Conservation (phyloP, 2,888 invertebrate genomes). For the Bellardia bayeri region DNA sequence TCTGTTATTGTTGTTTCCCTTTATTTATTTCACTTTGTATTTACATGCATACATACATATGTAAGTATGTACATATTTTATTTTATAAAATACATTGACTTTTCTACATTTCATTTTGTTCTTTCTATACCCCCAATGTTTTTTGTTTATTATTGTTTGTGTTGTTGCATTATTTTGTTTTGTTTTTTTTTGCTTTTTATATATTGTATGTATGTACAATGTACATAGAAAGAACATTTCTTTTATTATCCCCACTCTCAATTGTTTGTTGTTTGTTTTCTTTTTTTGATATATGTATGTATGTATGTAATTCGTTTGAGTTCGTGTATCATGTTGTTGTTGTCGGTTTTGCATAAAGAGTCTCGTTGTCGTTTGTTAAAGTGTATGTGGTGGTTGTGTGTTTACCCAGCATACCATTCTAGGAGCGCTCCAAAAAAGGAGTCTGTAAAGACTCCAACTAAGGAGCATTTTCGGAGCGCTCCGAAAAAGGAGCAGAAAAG, state of each 20-base stretch:
- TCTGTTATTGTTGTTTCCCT: slow-evolving; percentile 33
- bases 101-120: slow-evolving; percentile 80
- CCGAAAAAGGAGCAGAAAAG: too few relatives aligned
- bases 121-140: slow-evolving; percentile 47
- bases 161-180: slow-evolving; percentile 60
- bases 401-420: too few relatives aligned
- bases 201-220: not conserved
- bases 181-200: slow-evolving; percentile 15
- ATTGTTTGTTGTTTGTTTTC: slow-evolving; percentile 21
- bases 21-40: slow-evolving; percentile 43
- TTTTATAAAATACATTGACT: slow-evolving; percentile 80
- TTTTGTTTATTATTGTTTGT: slow-evolving; percentile 69
- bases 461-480: too few relatives aligned
- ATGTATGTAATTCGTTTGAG: slow-evolving; percentile 1
- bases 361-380: slow-evolving; percentile 44
- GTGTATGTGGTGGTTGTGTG: slow-evolving; percentile 63
- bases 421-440: too few relatives aligned
- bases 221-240: not conserved
- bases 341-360: slow-evolving; percentile 46
- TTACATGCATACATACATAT: too few relatives aligned
- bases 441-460: too few relatives aligned
- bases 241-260: slow-evolving; percentile 55
- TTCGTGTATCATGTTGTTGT: slow-evolving; percentile 1
- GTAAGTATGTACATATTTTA: not conserved
- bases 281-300: too few relatives aligned